These are phyloP conservation scores for Microhierax caerulescens DNA, from an alignment of 2,797 vertebrate species.

Conservation along the genomic window DNA sequence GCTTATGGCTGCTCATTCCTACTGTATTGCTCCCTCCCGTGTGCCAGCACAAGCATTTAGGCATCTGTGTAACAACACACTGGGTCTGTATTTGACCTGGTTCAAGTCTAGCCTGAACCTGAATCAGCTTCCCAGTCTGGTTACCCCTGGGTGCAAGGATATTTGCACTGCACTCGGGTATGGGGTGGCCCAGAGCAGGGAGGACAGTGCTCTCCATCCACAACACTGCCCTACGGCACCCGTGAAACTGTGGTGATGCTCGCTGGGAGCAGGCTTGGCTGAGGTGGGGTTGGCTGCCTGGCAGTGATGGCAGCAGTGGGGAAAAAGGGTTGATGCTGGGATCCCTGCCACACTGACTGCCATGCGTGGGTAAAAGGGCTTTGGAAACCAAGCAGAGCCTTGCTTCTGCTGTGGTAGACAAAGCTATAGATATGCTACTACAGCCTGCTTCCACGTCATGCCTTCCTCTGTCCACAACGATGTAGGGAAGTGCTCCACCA, in stretches of 20 bases:
- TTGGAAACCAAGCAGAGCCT: neutral
- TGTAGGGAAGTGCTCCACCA: neutral
- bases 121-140: neutral
- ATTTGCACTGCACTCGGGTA: neutral
- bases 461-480: neutral
- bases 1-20: neutral
- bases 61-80: neutral
- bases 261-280: rapidly evolving
- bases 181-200: neutral
- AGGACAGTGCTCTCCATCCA: neutral
- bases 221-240: neutral
- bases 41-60: neutral
- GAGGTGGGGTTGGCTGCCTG: neutral
- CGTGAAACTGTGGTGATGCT: rapidly evolving
- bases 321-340: too few relatives aligned
- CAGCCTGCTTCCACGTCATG: rapidly evolving
- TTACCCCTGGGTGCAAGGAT: neutral
- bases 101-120: neutral
- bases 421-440: neutral
- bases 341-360: too few relatives aligned
- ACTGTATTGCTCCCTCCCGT: neutral
- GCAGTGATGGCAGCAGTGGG: neutral
- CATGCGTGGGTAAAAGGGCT: rapidly evolving
- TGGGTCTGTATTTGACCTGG: rapidly evolving
- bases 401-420: neutral